These are phyloP conservation scores for Leptosomus discolor DNA, from an alignment of 2,113 vertebrate species.

Conservation along the genomic window DNA sequence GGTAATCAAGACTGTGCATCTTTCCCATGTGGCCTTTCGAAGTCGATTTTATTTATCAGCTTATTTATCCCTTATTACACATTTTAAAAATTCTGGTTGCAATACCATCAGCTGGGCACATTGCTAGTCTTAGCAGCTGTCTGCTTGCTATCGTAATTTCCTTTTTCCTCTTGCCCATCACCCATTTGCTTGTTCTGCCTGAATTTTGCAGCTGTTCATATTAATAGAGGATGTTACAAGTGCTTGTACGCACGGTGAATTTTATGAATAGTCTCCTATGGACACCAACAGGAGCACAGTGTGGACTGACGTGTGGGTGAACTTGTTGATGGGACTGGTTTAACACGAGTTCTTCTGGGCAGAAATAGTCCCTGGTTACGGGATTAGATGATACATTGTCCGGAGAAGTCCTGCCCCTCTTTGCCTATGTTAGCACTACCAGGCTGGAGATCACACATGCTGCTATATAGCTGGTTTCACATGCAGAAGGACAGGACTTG, in stretches of 20 bases:
- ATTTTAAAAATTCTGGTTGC: background rate
- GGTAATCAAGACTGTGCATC: slow-evolving; percentile 16
- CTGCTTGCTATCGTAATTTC: background rate
- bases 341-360: background rate
- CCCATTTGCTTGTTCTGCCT: background rate
- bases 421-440: background rate
- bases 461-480: background rate
- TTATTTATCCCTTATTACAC: slow-evolving; percentile 16
- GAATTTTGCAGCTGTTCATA: slow-evolving; percentile 7
- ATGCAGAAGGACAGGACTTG: background rate
- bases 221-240: background rate
- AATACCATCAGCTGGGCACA: background rate
- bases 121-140: background rate
- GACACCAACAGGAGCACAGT: fast-evolving
- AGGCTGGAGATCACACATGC: background rate
- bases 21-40: background rate
- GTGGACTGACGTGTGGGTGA: background rate
- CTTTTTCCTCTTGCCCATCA: slow-evolving; percentile 3
- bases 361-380: background rate
- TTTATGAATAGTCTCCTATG: background rate
- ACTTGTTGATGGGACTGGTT: background rate
- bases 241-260: background rate
- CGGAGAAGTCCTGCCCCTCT: background rate
- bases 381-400: background rate
- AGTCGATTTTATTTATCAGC: slow-evolving; percentile 36